Percentiles rank a stretch among this genome's conserved stretches.
Evolutionary conservation across 1,140 invertebrate species (phyloP).

Genomic region (Tribolium madens): DNA sequence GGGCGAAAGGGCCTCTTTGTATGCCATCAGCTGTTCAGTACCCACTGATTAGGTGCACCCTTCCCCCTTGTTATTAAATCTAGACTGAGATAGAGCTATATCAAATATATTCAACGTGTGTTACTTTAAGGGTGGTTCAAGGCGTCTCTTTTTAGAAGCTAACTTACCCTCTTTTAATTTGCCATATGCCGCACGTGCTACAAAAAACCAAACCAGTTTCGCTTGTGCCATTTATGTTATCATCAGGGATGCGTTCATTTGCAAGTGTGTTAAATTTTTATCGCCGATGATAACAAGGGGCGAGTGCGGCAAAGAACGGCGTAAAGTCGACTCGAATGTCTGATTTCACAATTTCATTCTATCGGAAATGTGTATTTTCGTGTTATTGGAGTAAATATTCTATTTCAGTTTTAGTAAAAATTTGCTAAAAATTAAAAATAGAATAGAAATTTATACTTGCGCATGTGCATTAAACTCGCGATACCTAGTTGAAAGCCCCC

Average conservation of each 20-base stretch:
- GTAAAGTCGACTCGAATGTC: background rate
- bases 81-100: slow-evolving; percentile 27
- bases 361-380: slow-evolving; percentile 13
- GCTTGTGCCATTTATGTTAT: slow-evolving; percentile 13
- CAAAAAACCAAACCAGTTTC: slow-evolving; percentile 36
- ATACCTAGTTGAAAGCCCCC: slow-evolving; percentile 27
- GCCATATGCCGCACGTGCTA: slow-evolving; percentile 45
- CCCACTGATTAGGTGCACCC: slow-evolving; percentile 45
- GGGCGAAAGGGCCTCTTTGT: slow-evolving; percentile 44
- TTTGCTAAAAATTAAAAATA: slow-evolving; percentile 40
- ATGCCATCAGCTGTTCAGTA: slow-evolving; percentile 45
- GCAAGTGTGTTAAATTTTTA: background rate
- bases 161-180: slow-evolving; percentile 41
- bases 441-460: slow-evolving; percentile 12
- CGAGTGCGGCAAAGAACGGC: background rate
- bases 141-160: slow-evolving; percentile 34
- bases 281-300: slow-evolving; percentile 4
- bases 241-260: background rate
- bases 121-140: slow-evolving; percentile 24
- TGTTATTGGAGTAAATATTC: slow-evolving; percentile 28
- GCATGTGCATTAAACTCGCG: slow-evolving; percentile 17
- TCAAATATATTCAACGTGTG: slow-evolving; percentile 25
- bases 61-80: slow-evolving; percentile 44
- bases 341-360: too few species aligned
- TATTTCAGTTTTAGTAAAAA: slow-evolving; percentile 35